Conservation (phyloP, 2,113 vertebrate species). For the Gorsachius goisagi region DNA sequence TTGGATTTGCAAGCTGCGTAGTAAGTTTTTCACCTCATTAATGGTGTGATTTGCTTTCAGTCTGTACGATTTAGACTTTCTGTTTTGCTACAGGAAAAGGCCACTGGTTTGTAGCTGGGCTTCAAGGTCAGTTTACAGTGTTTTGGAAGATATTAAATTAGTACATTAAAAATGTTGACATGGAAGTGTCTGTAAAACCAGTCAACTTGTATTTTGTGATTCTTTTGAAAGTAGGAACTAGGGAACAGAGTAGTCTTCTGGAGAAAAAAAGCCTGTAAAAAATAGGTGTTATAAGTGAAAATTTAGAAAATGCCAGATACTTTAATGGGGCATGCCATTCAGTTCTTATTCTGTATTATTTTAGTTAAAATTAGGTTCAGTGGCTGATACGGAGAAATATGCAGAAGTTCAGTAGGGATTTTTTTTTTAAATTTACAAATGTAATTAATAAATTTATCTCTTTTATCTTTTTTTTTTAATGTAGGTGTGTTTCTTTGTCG, state of each 20-base stretch:
- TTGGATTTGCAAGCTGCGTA: conserved; percentile 95
- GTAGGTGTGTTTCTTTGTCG: conserved; percentile 95
- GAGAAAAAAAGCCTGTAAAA: background rate
- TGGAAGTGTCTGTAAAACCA: background rate
- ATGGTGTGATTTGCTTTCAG: background rate
- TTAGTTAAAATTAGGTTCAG: background rate
- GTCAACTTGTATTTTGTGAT: background rate
- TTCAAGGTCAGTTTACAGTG: background rate
- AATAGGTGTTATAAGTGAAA: background rate
- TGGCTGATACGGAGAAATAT: background rate
- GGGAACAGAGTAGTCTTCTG: background rate
- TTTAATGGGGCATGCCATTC: background rate
- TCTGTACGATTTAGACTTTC: background rate
- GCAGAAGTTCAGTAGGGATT: background rate
- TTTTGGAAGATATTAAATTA: background rate
- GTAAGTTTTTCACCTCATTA: conserved; percentile 79
- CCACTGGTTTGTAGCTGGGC: background rate
- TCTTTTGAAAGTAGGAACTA: background rate
- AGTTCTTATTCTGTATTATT: background rate
- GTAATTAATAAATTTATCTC: background rate
- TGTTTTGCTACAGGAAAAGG: background rate
- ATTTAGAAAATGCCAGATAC: background rate
- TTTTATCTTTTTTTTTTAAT: background rate
- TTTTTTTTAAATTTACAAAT: background rate
- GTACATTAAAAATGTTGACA: background rate